These are phyloP conservation scores for Hycleus phaleratus DNA, from an alignment of 1,140 invertebrate species.

Conservation along the genomic window DNA sequence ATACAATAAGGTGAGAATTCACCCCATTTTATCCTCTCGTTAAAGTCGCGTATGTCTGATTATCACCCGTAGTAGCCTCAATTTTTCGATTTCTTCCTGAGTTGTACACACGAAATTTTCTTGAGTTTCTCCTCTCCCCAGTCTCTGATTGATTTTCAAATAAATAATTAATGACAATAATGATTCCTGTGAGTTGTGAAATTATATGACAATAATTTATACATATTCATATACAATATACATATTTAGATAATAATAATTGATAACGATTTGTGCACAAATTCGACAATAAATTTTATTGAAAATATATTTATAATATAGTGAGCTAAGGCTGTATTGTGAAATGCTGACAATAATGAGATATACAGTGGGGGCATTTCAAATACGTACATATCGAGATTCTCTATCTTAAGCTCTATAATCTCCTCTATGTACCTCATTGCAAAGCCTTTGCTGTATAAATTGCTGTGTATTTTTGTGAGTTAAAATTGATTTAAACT, in stretches of 20 bases:
- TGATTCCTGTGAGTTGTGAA: neutral
- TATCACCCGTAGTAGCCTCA: too few relatives aligned
- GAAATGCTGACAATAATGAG: slow-evolving; percentile 9
- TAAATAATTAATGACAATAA: neutral
- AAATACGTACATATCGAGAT: too few relatives aligned
- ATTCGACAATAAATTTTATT: slow-evolving; percentile 6
- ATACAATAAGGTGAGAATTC: too few relatives aligned
- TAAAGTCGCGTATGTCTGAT: too few relatives aligned
- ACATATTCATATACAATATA: neutral
- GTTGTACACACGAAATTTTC: neutral
- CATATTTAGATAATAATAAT: neutral
- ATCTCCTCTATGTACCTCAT: too few relatives aligned
- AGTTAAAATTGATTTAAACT: too few relatives aligned
- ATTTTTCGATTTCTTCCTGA: too few relatives aligned
- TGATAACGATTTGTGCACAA: slow-evolving; percentile 11
- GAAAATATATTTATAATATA: slow-evolving; percentile 8
- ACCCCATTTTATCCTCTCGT: too few relatives aligned
- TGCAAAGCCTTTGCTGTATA: too few relatives aligned
- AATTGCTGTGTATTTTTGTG: too few relatives aligned
- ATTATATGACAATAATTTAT: slow-evolving; percentile 6
- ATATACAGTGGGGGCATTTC: neutral
- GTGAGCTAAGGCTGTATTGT: slow-evolving; percentile 13
- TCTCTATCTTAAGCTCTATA: too few relatives aligned
- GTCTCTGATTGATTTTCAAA: neutral
- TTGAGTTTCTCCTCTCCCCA: neutral